A percentile compares a stretch with the other conserved stretches of the same genome.
phyloP scores from a whole-genome alignment of 1,140 invertebrate species.

The Rhizoglyphus robini region DNA sequence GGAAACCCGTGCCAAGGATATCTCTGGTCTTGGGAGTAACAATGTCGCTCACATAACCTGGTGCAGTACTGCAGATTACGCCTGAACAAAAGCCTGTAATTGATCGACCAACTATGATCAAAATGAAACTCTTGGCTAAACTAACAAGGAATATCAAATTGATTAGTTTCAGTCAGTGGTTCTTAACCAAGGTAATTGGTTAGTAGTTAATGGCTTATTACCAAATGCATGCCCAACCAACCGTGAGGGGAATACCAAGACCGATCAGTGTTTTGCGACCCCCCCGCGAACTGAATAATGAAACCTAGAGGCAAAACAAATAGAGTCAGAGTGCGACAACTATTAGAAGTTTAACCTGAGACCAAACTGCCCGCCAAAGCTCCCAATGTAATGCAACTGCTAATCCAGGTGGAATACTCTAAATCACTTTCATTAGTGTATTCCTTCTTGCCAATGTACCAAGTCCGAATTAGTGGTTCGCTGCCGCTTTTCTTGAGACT shows the following conservation, averaged over 20 bases:
- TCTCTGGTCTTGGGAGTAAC: slow-evolving; percentile 66
- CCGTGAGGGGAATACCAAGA: slow-evolving; percentile 50
- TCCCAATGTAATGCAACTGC: slow-evolving; percentile 23
- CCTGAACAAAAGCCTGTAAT: slow-evolving; percentile 48
- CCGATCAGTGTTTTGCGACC: slow-evolving; percentile 55
- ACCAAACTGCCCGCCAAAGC: slow-evolving; percentile 25
- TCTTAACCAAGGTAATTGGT: neutral
- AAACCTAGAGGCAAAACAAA: neutral
- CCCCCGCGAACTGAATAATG: slow-evolving; percentile 45
- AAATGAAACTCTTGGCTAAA: slow-evolving; percentile 39
- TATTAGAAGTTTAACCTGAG: slow-evolving; percentile 25
- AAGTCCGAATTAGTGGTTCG: neutral
- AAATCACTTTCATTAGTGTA: neutral
- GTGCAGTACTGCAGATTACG: slow-evolving; percentile 43
- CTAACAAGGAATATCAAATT: neutral
- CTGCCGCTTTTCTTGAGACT: neutral
- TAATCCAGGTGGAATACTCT: slow-evolving; percentile 24
- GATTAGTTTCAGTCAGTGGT: too few relatives aligned
- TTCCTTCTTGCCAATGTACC: neutral
- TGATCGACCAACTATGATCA: slow-evolving; percentile 48
- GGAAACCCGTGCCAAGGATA: slow-evolving; percentile 60
- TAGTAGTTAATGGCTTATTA: slow-evolving; percentile 26
- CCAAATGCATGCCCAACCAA: slow-evolving; percentile 59
- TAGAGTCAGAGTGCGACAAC: neutral
- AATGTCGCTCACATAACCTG: slow-evolving; percentile 78